Evolutionary conservation across 1,140 invertebrate species (phyloP), one percentile per base, ranked within the genome.

Genomic region (Dryas iulia): DNA sequence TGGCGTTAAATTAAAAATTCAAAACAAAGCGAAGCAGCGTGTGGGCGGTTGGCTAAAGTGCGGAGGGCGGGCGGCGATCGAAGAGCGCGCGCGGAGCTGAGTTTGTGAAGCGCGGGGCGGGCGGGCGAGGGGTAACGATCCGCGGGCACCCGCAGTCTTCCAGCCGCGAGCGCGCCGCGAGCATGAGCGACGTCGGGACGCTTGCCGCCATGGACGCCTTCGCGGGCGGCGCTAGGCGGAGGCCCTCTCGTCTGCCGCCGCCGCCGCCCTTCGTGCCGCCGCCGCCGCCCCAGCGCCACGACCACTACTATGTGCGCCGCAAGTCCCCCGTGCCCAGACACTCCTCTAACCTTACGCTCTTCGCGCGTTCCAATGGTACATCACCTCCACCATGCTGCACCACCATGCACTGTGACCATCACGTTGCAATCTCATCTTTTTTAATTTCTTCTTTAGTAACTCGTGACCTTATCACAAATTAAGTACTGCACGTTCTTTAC

Each of bases 131-230:
- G 80, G 83, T 86, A 87, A 84, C 87, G 87, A 87, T 87, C 95
- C 92, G 94, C 71, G 92, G 94, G 69, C 92, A 93, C 84, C 84
- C 86, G 86, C 89, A 91, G 89, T 89, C 82, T 87, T 87, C 84
- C 82, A 90, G 84, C 85, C 86, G 83, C 92, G 91, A 79, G 93
- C 87, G 77, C 90, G 87, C 76, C 81, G 86, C 77, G 83, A 91
- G 77, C 89, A 93, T 86, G 87, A 82, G 79, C 84, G 88, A 90
- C 89, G 88, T 89, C 78, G 89, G 88, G 79, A 91, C 86, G 86
- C 88, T 90, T 80, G 87, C 87, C 81, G 88, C 84, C 69, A 91
- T 82, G 90, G 89, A 92, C 85, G 92, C 84, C 84, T 92, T 91
- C 88, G 93, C 85, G 86, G 92, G 88, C 92, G 92, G 89, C 82